phyloP scores from a whole-genome alignment of 2,797 vertebrate species.

The Urocyon cinereoargenteus region DNA sequence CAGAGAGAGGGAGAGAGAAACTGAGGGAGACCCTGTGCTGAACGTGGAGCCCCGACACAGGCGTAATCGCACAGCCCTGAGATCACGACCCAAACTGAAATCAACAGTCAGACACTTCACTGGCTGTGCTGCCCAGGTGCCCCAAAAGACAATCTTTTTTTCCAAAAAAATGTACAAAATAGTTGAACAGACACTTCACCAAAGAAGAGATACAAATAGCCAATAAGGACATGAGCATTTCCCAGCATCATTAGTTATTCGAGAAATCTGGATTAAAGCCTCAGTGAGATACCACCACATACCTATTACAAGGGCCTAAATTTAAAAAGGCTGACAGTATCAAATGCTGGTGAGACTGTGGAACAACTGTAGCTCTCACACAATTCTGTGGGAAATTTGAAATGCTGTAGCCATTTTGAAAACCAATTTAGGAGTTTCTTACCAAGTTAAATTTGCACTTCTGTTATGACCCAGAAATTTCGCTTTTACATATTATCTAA shows the following conservation, averaged over 20 bases:
- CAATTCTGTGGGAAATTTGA: not conserved
- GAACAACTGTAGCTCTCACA: not conserved
- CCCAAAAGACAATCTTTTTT: not conserved
- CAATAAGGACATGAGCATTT: not conserved
- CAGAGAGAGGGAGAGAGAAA: not conserved
- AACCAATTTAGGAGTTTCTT: not conserved
- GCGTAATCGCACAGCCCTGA: not conserved
- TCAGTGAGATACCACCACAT: not conserved
- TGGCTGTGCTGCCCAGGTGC: not conserved
- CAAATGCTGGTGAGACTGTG: not conserved
- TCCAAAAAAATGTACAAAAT: not conserved
- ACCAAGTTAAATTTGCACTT: not conserved
- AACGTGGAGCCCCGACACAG: fast-evolving
- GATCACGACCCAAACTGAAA: not conserved
- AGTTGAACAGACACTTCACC: not conserved
- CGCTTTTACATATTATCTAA: not conserved
- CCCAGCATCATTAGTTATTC: not conserved
- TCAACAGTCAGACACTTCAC: not conserved
- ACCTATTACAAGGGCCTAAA: not conserved
- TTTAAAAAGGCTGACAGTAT: not conserved
- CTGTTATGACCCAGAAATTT: not conserved
- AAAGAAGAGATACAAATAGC: not conserved
- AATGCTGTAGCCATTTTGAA: not conserved
- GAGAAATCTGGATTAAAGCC: not conserved
- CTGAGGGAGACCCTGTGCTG: not conserved